Base-by-base conservation (phyloP, 2,888 invertebrate genomes). In the Nezara viridula region DNA sequence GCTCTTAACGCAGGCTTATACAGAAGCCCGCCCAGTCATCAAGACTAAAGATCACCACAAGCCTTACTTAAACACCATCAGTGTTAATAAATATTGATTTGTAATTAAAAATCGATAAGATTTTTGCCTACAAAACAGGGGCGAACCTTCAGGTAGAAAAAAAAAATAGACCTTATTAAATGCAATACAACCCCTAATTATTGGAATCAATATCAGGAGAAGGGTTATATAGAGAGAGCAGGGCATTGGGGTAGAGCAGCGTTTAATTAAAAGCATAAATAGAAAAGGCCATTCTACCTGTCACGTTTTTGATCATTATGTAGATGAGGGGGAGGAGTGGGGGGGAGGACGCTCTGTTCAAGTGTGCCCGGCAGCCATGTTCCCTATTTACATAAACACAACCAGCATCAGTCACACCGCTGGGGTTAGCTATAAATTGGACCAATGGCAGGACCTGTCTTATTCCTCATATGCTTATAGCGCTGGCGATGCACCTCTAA, bases 211-310 rank as follows among this genome's bases (percentile, higher is more conserved):
- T 81, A 81, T 24, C 44, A 81, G 44, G 44, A 4, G 44, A 44
- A 44, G 81, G 81, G 81, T n/a, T 47, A 24, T 81, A n/a, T 81
- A 81, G 32, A 37, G 44, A n/a, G n/a, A n/a, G 73, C 40, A 21
- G 7, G 44, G n/a, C 81, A 44, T 12, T n/a, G 81, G 44, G 40
- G 81, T 3, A 47, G 44, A n/a, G 44, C 12, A 81, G n/a, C 81
- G n/a, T 81, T 81, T 81, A 81, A 81, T 81, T 81, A 81, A 81
- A 81, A 81, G 81, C 81, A 81, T 81, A 81, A 81, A 81, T 81
- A 81, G 81, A 47, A 81, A 47, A 47, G 81, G 44, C 81, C 81
- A n/a, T 81, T 81, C 81, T 47, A 81, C 81, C 81, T 81, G 81
- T 81, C 81, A 81, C 44, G 81, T 47, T 81, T 81, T 81, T 81